Conservation (phyloP, 2,888 invertebrate species). For the Pycnomerus fuliginosus region DNA sequence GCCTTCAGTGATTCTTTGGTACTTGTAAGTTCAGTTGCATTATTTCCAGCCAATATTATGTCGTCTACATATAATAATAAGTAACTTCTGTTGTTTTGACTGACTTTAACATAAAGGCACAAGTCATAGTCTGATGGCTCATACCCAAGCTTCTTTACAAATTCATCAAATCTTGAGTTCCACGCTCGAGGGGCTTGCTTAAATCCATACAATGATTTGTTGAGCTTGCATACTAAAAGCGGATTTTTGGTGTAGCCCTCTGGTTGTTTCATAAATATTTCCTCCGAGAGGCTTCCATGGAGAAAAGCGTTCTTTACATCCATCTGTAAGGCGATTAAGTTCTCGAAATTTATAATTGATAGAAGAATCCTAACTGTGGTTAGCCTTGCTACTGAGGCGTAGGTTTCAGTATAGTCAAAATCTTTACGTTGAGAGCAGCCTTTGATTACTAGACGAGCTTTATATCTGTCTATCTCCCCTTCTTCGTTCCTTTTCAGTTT, state of each 20-base stretch:
- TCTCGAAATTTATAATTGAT: constrained; percentile 17
- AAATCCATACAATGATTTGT: constrained; percentile 17
- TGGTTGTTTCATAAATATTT: constrained; percentile 17
- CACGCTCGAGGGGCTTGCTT: constrained; percentile 13
- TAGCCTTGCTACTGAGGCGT: constrained; percentile 31
- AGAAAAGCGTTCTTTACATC: constrained; percentile 22
- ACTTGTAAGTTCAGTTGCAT: background rate
- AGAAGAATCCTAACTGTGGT: constrained; percentile 28
- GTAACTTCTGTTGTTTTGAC: too few species aligned
- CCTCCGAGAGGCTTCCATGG: constrained; percentile 9
- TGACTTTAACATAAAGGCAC: too few species aligned
- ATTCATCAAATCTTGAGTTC: constrained; percentile 11
- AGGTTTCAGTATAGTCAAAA: constrained; percentile 36
- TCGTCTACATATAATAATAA: background rate
- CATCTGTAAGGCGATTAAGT: constrained; percentile 1
- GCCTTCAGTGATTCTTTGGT: background rate
- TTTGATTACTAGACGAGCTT: constrained; percentile 32
- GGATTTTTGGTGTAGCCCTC: constrained; percentile 2
- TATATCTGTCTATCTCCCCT: constrained; percentile 23
- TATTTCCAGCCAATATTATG: background rate
- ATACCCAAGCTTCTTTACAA: too few species aligned
- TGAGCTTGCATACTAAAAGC: constrained; percentile 14
- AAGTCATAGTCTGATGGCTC: too few species aligned
- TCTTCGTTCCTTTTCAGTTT: constrained; percentile 23
- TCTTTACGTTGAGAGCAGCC: constrained; percentile 31